Evolutionary conservation across 1,140 invertebrate species (phyloP), one percentile per base, ranked within the genome.

Genomic region (Drosophila sp.): DNA sequence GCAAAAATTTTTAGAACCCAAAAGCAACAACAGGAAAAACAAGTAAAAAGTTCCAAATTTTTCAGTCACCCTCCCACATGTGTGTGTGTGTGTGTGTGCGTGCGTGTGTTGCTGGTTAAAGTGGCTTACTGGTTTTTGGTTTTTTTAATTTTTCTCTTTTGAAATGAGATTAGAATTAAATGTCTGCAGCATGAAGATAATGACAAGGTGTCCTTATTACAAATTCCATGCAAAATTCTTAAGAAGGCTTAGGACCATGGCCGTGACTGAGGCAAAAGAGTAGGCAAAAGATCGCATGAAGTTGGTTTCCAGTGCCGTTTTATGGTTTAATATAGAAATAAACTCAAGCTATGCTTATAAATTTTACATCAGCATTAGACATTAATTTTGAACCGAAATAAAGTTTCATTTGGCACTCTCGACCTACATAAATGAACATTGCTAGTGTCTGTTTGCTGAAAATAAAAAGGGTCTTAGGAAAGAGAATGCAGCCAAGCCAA

Each of bases 1-100:
- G 4, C 60, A 25, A 29, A 64, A 32, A 25, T 75, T 33, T 67
- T 74, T 38, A 38, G 60, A 47, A 61, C 30, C 60, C 10, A 58
- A 35, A 25, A 17, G 10, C 1, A 30, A 30, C 3, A n/a, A 4
- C 1, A 25, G 25, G 0, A 58, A 60, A 3, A 60, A 11, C 23
- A 50, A 50, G 7, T 27, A 25, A 50, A 50, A 50, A 27, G 44
- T 50, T 50, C 7, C 7, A 50, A 27, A 50, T 50, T 50, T 50
- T 23, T 23, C 44, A 27, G 23, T 27, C 44, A 50, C 44, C 6
- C 44, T 10, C 3, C 35, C 35, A 35, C 35, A 11, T 33, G 32
- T 33, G 8, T 11, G 8, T 1, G 3, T 38, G 35, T 35, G 3
- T 35, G 3, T 35, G 11, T 47, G 44, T 25, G 17, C 7, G 41